Evolutionary conservation across 1,140 invertebrate species (phyloP), one percentile per base, ranked within the genome.

Genomic region (Drosophila kikkawai): DNA sequence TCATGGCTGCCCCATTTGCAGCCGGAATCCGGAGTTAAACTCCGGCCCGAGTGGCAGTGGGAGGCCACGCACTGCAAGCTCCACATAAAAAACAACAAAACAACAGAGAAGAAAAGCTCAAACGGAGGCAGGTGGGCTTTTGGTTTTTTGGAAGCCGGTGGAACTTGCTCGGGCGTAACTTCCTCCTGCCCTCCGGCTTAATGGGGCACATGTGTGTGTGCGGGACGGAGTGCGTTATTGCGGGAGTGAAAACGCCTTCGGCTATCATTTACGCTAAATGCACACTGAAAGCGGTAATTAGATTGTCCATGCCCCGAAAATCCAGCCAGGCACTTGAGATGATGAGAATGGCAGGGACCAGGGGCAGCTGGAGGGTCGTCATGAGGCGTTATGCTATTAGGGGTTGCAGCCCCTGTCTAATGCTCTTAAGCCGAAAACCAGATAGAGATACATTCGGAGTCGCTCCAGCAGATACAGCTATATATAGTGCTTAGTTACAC

Each of bases 181-280:
- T n/a, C 53, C 53, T 68, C 69, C 44, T 48, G 58, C 64, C 48
- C 66, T 80, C 39, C 59, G 69, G 42, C 51, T 51, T 47, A 61
- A 80, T 82, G 65, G 64, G 41, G 56, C 75, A 68, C 63, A 69
- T 77, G 60, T 78, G 65, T 64, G 67, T 71, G 59, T 42, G 41
- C 4, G 60, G 53, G 37, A 63, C 56, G 45, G 50, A 75, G 48
- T 60, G 53, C 42, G 47, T 55, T 55, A 36, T 36, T 12, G n/a
- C 32, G 50, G 50, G 51, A 55, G 53, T 39, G 53, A 39, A 55
- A 55, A 55, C 64, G 71, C 53, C 60, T 53, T 50, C 37, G 56
- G 48, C 70, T 86, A 79, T 85, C 79, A 86, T 88, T 88, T 80
- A 86, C 83, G 84, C 83, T 83, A 70, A 88, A 88, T 83, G 83